Conservation (phyloP, 92 coral and sea anemone species). For the Parazoanthus swiftii region DNA sequence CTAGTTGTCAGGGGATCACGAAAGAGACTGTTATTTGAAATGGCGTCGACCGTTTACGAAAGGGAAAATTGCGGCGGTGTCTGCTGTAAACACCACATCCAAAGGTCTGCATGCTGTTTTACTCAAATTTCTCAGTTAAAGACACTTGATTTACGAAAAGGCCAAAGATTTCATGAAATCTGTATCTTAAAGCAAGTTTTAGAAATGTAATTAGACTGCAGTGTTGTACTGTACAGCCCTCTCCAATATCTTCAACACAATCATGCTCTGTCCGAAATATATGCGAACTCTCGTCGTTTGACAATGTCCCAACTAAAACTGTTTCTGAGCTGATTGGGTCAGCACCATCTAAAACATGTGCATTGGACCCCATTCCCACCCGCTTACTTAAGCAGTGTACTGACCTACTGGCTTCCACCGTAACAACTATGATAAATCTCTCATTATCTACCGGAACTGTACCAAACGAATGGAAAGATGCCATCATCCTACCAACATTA, state of each 20-base stretch:
- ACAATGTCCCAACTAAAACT: neutral
- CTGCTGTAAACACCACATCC: too few relatives aligned
- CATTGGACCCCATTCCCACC: neutral
- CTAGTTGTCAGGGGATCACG: too few relatives aligned
- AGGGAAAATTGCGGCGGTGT: too few relatives aligned
- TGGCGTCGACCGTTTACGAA: too few relatives aligned
- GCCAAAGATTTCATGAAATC: too few relatives aligned
- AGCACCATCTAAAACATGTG: too few relatives aligned
- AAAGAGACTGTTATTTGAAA: too few relatives aligned
- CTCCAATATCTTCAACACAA: neutral
- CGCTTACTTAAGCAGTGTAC: neutral
- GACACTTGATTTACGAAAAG: too few relatives aligned
- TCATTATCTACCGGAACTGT: neutral
- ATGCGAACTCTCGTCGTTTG: conserved; percentile 2
- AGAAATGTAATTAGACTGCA: neutral
- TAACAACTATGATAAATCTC: neutral
- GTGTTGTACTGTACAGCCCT: too few relatives aligned
- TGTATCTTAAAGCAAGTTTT: too few relatives aligned
- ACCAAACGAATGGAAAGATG: conserved; percentile 2
- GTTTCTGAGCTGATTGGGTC: neutral
- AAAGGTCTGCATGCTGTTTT: too few relatives aligned
- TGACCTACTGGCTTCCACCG: neutral
- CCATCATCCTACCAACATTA: neutral
- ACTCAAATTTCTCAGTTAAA: too few relatives aligned
- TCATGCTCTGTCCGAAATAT: neutral